Evolutionary conservation across 1,140 invertebrate genomes (phyloP), one percentile per base, ranked within the genome.

Genomic region (Pseudomyrmex dendroicus): DNA sequence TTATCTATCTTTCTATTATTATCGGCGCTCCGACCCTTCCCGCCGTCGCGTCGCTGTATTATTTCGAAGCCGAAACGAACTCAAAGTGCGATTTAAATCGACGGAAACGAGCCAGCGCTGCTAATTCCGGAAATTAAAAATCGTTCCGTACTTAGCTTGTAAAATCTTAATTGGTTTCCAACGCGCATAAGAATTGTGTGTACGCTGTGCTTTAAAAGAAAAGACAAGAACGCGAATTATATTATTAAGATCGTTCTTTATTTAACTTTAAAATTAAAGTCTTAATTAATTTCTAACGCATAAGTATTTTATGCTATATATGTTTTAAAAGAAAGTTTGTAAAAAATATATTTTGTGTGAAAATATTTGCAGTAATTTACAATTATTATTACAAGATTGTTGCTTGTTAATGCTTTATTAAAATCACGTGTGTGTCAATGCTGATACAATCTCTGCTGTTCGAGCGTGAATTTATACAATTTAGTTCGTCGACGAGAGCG

Each of bases 1-100:
- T 61, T 76, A 80, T 83, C 86, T 66, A 86, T 88, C 89, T 88
- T 89, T 84, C 83, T 68, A 84, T 90, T 89, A 90, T 90, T 91
- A 90, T 90, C 87, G 84, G 74, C 85, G 46, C 22, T 15, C 20
- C 22, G 50, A 22, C 9, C 63, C 12, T 20, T 63, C 62, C 64
- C 12, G 54, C 8, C 50, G 17, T 50, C 72, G 61, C 50, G 17
- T 50, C 72, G 61, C 84, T 59, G 73, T 35, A 35, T 89, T 85
- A 82, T 86, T 86, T 80, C 52, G 66, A 35, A 50, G n/a, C 22
- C 73, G 52, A 88, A 35, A 35, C 85, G 84, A 85, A 77, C 67
- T 80, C 66, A 54, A 83, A 88, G 78, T 88, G 62, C 48, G 54
- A 85, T 73, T 88, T 87, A 88, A 88, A 85, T 87, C 57, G 76